A percentile compares a stretch with the other conserved stretches of the same genome.
phyloP scores from a whole-genome alignment of 1,140 invertebrate genomes.

The Leptestheria dahalacensis region DNA sequence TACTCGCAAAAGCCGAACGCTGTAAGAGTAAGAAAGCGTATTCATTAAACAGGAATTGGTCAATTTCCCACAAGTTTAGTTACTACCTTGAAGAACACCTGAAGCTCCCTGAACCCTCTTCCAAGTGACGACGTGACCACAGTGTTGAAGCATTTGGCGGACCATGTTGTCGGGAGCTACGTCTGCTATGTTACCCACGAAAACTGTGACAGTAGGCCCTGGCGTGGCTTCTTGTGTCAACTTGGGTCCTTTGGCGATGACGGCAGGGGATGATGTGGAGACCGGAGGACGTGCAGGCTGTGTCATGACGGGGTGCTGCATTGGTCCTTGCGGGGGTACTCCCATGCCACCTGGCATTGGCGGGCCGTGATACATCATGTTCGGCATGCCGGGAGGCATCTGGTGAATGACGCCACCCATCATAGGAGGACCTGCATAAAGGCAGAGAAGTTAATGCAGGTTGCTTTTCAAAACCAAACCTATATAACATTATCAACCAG shows the following conservation, averaged over 20 bases:
- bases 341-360: slow-evolving; percentile 10
- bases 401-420: slow-evolving; percentile 10
- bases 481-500: no score
- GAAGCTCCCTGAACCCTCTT: slow-evolving; percentile 78
- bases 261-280: background rate
- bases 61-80: background rate
- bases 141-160: slow-evolving; percentile 70
- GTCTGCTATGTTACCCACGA: slow-evolving; percentile 96
- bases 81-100: slow-evolving; percentile 21
- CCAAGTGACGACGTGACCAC: slow-evolving; percentile 90
- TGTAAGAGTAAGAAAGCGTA: slow-evolving; percentile 21
- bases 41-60: background rate
- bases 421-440: slow-evolving; percentile 4
- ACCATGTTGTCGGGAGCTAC: slow-evolving; percentile 89
- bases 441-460: background rate
- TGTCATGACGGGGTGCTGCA: background rate
- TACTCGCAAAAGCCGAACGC: slow-evolving; percentile 98
- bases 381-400: background rate
- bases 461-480: no score
- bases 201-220: slow-evolving; percentile 88
- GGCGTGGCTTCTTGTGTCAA: slow-evolving; percentile 24
- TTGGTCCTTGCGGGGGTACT: slow-evolving; percentile 1
- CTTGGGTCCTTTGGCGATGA: slow-evolving; percentile 10
- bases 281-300: background rate
- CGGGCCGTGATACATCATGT: background rate